These are phyloP conservation scores for Botia almorhae DNA, from an alignment of 2,797 vertebrate genomes.

Conservation along the genomic window DNA sequence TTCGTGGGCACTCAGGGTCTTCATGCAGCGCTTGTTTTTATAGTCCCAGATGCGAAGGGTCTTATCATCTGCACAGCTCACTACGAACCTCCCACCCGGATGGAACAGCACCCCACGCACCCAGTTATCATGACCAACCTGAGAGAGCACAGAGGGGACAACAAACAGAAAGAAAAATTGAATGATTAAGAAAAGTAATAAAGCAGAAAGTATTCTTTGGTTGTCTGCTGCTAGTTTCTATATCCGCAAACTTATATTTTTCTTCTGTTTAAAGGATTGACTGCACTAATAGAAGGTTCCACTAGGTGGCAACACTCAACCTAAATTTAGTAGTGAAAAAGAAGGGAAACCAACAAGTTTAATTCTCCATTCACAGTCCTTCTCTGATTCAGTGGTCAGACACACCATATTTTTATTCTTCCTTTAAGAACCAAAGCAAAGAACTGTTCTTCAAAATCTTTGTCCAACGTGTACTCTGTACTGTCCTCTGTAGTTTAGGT, in stretches of 20 bases:
- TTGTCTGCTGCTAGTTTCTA: neutral
- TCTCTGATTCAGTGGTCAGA: too few species aligned
- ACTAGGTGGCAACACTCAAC: neutral
- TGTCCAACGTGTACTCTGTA: too few species aligned
- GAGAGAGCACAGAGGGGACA: neutral
- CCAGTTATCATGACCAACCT: slow-evolving; percentile 92
- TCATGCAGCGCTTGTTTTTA: slow-evolving; percentile 97
- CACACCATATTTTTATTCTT: too few species aligned
- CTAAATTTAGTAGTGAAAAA: neutral
- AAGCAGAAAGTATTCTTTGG: neutral
- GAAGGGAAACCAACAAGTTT: too few species aligned
- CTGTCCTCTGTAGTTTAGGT: too few species aligned
- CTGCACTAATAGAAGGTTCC: neutral
- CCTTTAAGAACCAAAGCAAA: too few species aligned
- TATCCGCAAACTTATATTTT: neutral
- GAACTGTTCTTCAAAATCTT: too few species aligned
- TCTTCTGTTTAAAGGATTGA: neutral
- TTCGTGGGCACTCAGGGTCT: slow-evolving; percentile 66
- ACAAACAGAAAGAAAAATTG: neutral
- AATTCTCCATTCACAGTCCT: too few species aligned
- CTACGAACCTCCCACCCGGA: slow-evolving; percentile 96
- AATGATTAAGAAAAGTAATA: neutral
- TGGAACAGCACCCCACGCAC: slow-evolving; percentile 94
- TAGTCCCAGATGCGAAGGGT: slow-evolving; percentile 99
- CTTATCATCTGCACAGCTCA: slow-evolving; percentile 99